phyloP scores from a whole-genome alignment of 2,888 invertebrate species.

The Scaptomyza reducta region DNA sequence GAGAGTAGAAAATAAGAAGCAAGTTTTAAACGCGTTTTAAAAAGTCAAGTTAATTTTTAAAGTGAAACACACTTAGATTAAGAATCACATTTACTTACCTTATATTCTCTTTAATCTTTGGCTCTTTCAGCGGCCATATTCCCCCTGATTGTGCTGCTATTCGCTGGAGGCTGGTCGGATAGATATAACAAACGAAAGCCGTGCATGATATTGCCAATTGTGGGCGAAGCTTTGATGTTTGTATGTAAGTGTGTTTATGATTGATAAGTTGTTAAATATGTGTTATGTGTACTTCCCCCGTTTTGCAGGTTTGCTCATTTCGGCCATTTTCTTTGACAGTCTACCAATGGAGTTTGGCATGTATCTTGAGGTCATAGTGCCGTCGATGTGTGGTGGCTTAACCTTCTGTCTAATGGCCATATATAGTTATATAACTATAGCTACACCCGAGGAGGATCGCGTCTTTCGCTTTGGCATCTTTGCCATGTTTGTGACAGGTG shows the following conservation, averaged over 20 bases:
- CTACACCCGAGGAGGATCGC: slow-evolving; percentile 83
- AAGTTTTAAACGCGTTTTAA: no score
- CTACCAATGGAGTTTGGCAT: slow-evolving; percentile 84
- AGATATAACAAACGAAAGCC: slow-evolving; percentile 83
- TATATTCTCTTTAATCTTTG: neutral
- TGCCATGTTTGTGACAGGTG: slow-evolving; percentile 81
- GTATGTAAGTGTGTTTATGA: slow-evolving; percentile 66
- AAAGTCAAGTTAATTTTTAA: no score
- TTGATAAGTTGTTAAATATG: neutral
- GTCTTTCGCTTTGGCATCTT: slow-evolving; percentile 84
- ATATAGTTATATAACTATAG: slow-evolving; percentile 83
- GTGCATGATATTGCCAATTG: slow-evolving; percentile 82
- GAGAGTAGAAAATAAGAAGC: no score
- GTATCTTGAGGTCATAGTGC: slow-evolving; percentile 82
- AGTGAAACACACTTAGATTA: no score
- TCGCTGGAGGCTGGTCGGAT: slow-evolving; percentile 84
- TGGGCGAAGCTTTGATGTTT: slow-evolving; percentile 81
- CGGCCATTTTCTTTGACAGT: slow-evolving; percentile 82
- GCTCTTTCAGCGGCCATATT: slow-evolving; percentile 80
- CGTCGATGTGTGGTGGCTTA: slow-evolving; percentile 82
- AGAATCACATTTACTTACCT: no score
- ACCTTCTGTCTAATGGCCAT: slow-evolving; percentile 84
- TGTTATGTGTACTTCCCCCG: neutral
- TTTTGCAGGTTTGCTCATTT: slow-evolving; percentile 80
- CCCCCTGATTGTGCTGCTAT: slow-evolving; percentile 83